Percentiles rank a stretch among this genome's conserved stretches.
Conservation (phyloP, 2,888 invertebrate genomes). For the Agapostemon virescens region DNA sequence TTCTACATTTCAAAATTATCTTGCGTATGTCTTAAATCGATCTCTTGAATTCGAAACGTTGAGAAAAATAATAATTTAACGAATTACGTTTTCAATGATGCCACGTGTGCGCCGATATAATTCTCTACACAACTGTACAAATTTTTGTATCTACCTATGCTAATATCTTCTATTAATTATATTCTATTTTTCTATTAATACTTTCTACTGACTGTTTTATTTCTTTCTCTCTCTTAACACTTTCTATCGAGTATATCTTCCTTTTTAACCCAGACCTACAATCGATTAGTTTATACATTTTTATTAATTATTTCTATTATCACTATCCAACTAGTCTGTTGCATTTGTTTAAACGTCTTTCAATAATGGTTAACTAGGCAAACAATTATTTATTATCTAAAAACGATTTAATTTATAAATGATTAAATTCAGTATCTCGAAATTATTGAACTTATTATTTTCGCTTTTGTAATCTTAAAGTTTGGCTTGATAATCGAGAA, state of each 20-base stretch:
- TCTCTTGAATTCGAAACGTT: neutral
- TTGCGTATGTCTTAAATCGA: neutral
- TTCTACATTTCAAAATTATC: neutral
- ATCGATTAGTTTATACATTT: neutral
- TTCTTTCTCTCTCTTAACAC: neutral
- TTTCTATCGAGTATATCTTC: neutral
- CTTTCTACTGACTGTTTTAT: neutral
- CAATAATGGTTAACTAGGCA: neutral
- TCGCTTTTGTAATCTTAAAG: neutral
- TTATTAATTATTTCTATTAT: neutral
- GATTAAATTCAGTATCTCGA: neutral
- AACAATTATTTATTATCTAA: neutral
- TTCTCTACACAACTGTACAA: neutral
- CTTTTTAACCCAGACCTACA: neutral
- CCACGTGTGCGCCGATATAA: neutral
- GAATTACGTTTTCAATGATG: neutral
- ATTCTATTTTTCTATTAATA: neutral
- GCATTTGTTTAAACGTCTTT: neutral
- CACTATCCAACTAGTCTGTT: neutral
- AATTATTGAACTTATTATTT: neutral
- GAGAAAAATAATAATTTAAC: neutral
- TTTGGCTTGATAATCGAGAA: neutral
- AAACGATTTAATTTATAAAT: neutral
- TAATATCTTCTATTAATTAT: neutral
- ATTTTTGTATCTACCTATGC: neutral